Conservation (phyloP, 1,140 invertebrate genomes). For the Venustaconcha ellipsiformis region DNA sequence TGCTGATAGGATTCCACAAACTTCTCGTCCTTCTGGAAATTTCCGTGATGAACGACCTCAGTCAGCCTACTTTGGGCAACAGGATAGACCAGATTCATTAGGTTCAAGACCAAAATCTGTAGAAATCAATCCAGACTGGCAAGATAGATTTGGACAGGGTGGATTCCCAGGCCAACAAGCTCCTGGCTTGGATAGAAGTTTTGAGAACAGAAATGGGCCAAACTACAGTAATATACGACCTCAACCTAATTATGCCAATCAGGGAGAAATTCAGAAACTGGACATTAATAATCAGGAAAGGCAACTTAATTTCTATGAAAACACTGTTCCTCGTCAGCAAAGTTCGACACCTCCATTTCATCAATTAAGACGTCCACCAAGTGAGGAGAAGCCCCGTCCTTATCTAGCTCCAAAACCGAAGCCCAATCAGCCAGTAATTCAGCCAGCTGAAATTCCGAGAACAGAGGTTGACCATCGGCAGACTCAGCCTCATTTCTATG, state of each 20-base stretch:
- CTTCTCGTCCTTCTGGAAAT: slow-evolving; percentile 44
- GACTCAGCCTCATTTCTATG: slow-evolving; percentile 58
- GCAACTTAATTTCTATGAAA: slow-evolving; percentile 63
- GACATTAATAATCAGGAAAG: slow-evolving; percentile 47
- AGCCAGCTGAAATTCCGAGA: slow-evolving; percentile 50
- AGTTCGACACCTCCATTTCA: slow-evolving; percentile 54
- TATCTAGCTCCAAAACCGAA: slow-evolving; percentile 54
- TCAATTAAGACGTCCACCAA: slow-evolving; percentile 43
- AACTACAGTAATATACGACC: slow-evolving; percentile 45
- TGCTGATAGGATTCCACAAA: slow-evolving; percentile 8
- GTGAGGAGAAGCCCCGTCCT: slow-evolving; percentile 40
- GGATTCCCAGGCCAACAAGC: slow-evolving; percentile 36
- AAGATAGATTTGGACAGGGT: slow-evolving; percentile 54
- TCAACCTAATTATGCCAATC: slow-evolving; percentile 41
- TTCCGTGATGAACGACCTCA: slow-evolving; percentile 53
- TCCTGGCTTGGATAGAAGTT: slow-evolving; percentile 37
- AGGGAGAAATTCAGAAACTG: slow-evolving; percentile 48
- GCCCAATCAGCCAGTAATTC: slow-evolving; percentile 41
- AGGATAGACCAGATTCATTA: slow-evolving; percentile 31
- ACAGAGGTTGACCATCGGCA: slow-evolving; percentile 52
- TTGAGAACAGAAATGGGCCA: slow-evolving; percentile 38
- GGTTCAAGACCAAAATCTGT: slow-evolving; percentile 56
- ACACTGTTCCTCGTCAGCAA: slow-evolving; percentile 50
- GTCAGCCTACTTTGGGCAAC: slow-evolving; percentile 53
- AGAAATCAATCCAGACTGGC: slow-evolving; percentile 51